phyloP scores from a whole-genome alignment of 2,113 vertebrate genomes.

The Morone chrysops region DNA sequence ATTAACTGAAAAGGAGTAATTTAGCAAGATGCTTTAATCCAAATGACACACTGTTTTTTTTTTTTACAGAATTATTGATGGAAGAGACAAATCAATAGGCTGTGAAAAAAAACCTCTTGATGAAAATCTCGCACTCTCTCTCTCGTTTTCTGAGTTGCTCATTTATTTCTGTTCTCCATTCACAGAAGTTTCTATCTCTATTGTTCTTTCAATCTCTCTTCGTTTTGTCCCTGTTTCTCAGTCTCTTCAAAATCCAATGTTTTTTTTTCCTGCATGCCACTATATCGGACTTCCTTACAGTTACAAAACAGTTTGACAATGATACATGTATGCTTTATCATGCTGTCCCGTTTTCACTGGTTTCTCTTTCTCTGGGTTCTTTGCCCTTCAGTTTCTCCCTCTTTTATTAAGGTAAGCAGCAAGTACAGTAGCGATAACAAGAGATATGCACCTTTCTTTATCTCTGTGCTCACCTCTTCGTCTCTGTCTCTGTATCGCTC shows the following conservation, averaged over 20 bases:
- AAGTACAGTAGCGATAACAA: constrained; percentile 45
- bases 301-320: constrained; percentile 1
- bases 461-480: constrained; percentile 37
- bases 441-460: constrained; percentile 40
- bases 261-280: constrained; percentile 16
- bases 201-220: not conserved
- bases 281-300: not conserved
- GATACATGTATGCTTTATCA: not conserved
- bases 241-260: not conserved
- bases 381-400: constrained; percentile 15
- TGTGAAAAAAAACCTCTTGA: not conserved
- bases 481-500: constrained; percentile 36
- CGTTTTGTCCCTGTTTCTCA: not conserved
- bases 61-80: constrained; percentile 30
- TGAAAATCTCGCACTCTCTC: not conserved
- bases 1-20: not conserved
- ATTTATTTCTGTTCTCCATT: constrained; percentile 18
- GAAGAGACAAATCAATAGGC: constrained; percentile 23
- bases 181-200: not conserved
- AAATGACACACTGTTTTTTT: not conserved
- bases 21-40: constrained; percentile 15
- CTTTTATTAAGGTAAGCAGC: constrained; percentile 26
- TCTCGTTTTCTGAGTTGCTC: not conserved
- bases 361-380: not conserved
- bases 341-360: not conserved